phyloP scores from a whole-genome alignment of 2,888 invertebrate genomes.

The Harpalus rubripes region DNA sequence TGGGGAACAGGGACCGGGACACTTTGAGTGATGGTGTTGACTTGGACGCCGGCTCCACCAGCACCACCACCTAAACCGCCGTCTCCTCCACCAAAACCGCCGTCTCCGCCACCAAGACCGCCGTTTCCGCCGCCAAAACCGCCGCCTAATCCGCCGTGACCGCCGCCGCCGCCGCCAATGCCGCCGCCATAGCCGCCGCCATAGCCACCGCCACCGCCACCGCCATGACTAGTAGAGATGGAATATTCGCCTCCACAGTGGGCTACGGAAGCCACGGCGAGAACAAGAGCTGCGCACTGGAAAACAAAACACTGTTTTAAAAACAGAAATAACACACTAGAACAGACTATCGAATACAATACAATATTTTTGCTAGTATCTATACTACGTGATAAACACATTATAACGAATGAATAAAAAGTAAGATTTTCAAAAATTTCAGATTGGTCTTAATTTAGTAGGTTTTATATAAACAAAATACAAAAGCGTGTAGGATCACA shows the following conservation, averaged over 20 bases:
- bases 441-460: too few relatives aligned
- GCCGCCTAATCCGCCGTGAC: slow-evolving; percentile 40
- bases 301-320: slow-evolving; percentile 65
- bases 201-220: slow-evolving; percentile 34
- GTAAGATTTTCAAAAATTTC: too few relatives aligned
- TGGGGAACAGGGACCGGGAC: slow-evolving; percentile 75
- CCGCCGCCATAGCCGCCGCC: slow-evolving; percentile 37
- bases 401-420: too few relatives aligned
- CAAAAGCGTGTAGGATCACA: too few relatives aligned
- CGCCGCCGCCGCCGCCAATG: slow-evolving; percentile 56
- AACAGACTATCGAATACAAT: too few relatives aligned
- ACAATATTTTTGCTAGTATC: too few relatives aligned
- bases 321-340: neutral
- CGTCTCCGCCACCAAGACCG: slow-evolving; percentile 35
- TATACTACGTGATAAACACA: too few relatives aligned
- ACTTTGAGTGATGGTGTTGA: slow-evolving; percentile 74
- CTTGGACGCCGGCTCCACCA: slow-evolving; percentile 68
- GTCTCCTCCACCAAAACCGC: slow-evolving; percentile 60
- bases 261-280: slow-evolving; percentile 69
- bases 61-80: slow-evolving; percentile 55
- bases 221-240: slow-evolving; percentile 11
- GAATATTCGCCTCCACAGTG: slow-evolving; percentile 65
- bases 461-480: too few relatives aligned
- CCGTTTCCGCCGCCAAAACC: slow-evolving; percentile 62
- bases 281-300: slow-evolving; percentile 73